Percentiles rank a stretch among this genome's conserved stretches.
phyloP scores from a whole-genome alignment of 1,140 invertebrate species.

The Oreohelix idahoensis region DNA sequence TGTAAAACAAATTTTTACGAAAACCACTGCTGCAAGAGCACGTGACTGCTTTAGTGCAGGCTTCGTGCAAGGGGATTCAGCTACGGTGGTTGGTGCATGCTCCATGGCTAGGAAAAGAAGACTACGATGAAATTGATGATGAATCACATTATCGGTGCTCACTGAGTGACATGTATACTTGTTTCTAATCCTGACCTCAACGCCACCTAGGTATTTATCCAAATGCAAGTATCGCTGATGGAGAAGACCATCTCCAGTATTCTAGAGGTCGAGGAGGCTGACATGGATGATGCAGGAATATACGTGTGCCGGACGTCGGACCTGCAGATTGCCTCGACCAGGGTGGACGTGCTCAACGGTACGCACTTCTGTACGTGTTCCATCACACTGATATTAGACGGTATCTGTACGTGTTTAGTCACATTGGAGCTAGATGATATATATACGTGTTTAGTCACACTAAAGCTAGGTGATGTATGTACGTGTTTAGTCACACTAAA shows the following conservation, averaged over 20 bases:
- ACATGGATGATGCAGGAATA: constrained; percentile 55
- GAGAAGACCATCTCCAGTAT: constrained; percentile 53
- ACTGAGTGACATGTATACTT: too few relatives aligned
- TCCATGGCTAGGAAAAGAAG: too few relatives aligned
- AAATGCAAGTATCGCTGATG: constrained; percentile 51
- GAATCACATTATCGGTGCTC: too few relatives aligned
- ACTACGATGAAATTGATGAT: too few relatives aligned
- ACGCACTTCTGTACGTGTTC: constrained; percentile 45
- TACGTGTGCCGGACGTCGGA: constrained; percentile 61
- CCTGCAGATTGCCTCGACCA: constrained; percentile 52
- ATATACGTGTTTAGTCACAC: neutral
- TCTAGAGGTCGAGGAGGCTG: constrained; percentile 52
- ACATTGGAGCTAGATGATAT: neutral
- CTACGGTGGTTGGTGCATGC: too few relatives aligned
- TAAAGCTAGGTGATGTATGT: neutral
- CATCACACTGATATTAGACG: constrained; percentile 7
- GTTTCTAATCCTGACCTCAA: neutral
- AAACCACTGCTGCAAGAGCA: too few relatives aligned
- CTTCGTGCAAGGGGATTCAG: too few relatives aligned
- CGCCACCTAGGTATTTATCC: constrained; percentile 44
- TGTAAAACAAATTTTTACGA: too few relatives aligned
- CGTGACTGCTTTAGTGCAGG: too few relatives aligned
- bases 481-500: too few relatives aligned
- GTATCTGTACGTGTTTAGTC: neutral
- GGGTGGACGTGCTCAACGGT: constrained; percentile 62